Conservation (phyloP, 1,140 invertebrate species). For the Apis laboriosa region DNA sequence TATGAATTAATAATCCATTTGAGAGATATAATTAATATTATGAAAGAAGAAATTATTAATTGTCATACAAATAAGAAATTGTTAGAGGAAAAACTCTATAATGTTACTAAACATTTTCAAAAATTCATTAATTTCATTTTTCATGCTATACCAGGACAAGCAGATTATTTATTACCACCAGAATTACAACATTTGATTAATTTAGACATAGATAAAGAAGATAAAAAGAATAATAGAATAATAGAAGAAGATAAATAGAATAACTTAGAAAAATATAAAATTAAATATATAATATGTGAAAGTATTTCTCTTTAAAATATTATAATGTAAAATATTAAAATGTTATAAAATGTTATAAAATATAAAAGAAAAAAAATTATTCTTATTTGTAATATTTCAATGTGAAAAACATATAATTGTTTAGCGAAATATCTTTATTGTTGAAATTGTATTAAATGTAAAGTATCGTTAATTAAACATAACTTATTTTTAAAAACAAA, state of each 20-base stretch:
- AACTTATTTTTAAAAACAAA: not conserved
- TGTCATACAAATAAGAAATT: conserved; percentile 58
- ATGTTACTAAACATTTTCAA: conserved; percentile 77
- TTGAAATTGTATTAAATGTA: not conserved
- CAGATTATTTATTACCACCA: conserved; percentile 74
- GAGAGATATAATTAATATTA: conserved; percentile 54
- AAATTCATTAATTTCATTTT: conserved; percentile 80
- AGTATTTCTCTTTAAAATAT: too few species aligned
- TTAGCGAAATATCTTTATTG: too few species aligned
- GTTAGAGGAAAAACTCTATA: conserved; percentile 67
- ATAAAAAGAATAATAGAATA: not conserved
- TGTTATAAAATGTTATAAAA: too few species aligned
- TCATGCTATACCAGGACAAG: conserved; percentile 74
- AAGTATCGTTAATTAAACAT: not conserved
- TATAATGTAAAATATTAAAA: too few species aligned
- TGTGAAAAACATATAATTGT: not conserved
- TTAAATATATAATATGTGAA: too few species aligned
- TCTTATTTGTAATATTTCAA: too few species aligned
- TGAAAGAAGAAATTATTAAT: conserved; percentile 35
- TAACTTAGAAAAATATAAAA: not conserved
- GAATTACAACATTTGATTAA: conserved; percentile 19
- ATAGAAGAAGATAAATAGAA: not conserved
- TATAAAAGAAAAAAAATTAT: too few species aligned
- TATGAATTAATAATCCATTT: conserved; percentile 54
- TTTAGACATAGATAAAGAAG: not conserved